Base-by-base conservation (phyloP, 2,797 vertebrate genomes). In the Sorex maritimensis region DNA sequence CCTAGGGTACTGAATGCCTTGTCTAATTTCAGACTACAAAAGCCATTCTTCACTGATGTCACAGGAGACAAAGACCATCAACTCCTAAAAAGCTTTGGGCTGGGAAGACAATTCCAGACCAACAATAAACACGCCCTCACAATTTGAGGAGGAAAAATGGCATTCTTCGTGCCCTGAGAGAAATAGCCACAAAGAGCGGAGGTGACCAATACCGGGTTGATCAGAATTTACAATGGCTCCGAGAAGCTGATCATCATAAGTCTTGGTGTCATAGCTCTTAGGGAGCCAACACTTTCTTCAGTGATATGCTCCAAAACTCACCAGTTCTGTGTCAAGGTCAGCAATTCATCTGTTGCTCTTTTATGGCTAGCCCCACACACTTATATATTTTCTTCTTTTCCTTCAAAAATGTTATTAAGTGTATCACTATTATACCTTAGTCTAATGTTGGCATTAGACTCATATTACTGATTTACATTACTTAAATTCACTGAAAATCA, bases 11-110 rank as follows among this genome's bases (percentile, higher is more conserved):
- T 80, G 44, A 82, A 86, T 92, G 87, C 12, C 77, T 67, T 92
- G 49, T 78, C 69, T 91, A 81, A 93, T 86, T 88, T 91, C 92
- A 81, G 95, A 92, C 52, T 82, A 89, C 28, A 55, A 68, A 86
- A 95, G 49, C 4, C 46, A 28, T 87, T 93, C 74, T 87, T 88
- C 17, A 94, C 52, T 69, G 46, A 92, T n/a, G 24, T 30, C 49
- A n/a, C 49, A 81, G 75, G 61, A 84, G 74, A 89, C 38, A 92
- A 88, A 86, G 86, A 81, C n/a, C 81, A 72, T 23, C 73, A 68
- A 69, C 49, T 86, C 52, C 38, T 90, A 73, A 81, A 86, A 68
- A 14, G 23, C 74, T 41, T 49, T 17, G 65, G 71, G 30, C 14
- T 86, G 30, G 7, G n/a, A 75, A 52, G 69, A 74, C n/a, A 74